Conservation (phyloP, 1,140 invertebrate species). For the Venustaconcha ellipsiformis region DNA sequence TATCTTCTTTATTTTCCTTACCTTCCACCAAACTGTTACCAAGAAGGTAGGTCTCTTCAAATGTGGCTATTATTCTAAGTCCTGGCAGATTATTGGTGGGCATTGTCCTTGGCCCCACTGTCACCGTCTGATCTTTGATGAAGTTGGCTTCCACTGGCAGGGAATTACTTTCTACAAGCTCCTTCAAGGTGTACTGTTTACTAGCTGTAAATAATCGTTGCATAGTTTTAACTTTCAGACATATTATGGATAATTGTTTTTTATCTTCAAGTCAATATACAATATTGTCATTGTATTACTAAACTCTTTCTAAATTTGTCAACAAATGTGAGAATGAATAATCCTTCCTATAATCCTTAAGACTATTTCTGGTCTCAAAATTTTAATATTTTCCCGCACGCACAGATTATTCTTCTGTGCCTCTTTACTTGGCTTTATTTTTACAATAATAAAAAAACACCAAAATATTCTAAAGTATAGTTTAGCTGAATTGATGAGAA, state of each 20-base stretch:
- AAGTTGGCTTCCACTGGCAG: conserved; percentile 12
- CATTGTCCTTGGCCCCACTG: conserved; percentile 3
- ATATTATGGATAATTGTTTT: neutral
- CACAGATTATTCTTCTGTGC: no score
- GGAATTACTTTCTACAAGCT: neutral
- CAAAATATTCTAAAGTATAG: no score
- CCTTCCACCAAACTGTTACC: conserved; percentile 17
- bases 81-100: conserved; percentile 17
- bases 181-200: neutral
- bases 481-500: no score
- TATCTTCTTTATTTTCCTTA: neutral
- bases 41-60: conserved; percentile 16
- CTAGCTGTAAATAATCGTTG: conserved; percentile 1
- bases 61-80: conserved; percentile 9
- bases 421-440: no score
- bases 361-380: no score
- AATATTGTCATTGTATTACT: no score
- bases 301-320: no score
- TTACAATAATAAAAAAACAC: no score
- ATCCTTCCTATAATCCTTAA: neutral
- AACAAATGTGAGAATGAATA: neutral
- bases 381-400: no score
- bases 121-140: conserved; percentile 8
- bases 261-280: neutral
- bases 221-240: neutral